A percentile compares a stretch with the other conserved stretches of the same genome.
phyloP scores from a whole-genome alignment of 2,888 invertebrate species.

The Coremacera marginata region DNA sequence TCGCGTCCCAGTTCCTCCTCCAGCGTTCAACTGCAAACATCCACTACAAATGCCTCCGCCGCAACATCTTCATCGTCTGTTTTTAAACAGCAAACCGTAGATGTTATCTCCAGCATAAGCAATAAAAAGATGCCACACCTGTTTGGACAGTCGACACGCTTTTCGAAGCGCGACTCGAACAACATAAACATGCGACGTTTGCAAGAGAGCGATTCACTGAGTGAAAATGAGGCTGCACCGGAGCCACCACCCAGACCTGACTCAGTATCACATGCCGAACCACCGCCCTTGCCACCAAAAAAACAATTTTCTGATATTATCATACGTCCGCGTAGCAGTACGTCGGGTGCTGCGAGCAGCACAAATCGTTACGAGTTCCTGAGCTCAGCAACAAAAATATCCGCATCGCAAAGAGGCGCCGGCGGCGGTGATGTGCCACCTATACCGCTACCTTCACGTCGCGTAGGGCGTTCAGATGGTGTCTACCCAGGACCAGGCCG shows the following conservation, averaged over 20 bases:
- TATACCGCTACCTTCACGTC: slow-evolving; percentile 74
- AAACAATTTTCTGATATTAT: slow-evolving; percentile 74
- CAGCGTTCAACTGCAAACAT: not conserved
- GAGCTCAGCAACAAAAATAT: slow-evolving; percentile 48
- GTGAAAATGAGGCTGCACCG: slow-evolving; percentile 68
- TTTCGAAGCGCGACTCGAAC: slow-evolving; percentile 68
- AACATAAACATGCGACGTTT: slow-evolving; percentile 69
- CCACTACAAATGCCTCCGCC: not conserved
- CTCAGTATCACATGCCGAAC: slow-evolving; percentile 72
- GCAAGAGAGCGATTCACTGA: slow-evolving; percentile 69
- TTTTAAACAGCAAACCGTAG: slow-evolving; percentile 68
- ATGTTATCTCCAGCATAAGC: slow-evolving; percentile 70
- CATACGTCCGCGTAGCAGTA: slow-evolving; percentile 68
- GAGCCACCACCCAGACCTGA: slow-evolving; percentile 69
- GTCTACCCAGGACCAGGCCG: slow-evolving; percentile 70
- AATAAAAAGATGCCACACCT: slow-evolving; percentile 70
- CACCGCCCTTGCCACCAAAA: slow-evolving; percentile 81
- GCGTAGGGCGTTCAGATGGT: slow-evolving; percentile 70
- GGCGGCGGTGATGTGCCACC: slow-evolving; percentile 71
- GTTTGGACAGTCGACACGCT: slow-evolving; percentile 66
- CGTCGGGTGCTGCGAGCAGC: slow-evolving; percentile 33
- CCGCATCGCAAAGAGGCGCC: slow-evolving; percentile 30
- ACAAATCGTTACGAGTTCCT: slow-evolving; percentile 63
- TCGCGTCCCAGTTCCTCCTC: slow-evolving; percentile 54
- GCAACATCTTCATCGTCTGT: slow-evolving; percentile 48